These are phyloP conservation scores for Alviniconcha marisindica DNA, from an alignment of 1,140 invertebrate genomes.

Conservation along the genomic window DNA sequence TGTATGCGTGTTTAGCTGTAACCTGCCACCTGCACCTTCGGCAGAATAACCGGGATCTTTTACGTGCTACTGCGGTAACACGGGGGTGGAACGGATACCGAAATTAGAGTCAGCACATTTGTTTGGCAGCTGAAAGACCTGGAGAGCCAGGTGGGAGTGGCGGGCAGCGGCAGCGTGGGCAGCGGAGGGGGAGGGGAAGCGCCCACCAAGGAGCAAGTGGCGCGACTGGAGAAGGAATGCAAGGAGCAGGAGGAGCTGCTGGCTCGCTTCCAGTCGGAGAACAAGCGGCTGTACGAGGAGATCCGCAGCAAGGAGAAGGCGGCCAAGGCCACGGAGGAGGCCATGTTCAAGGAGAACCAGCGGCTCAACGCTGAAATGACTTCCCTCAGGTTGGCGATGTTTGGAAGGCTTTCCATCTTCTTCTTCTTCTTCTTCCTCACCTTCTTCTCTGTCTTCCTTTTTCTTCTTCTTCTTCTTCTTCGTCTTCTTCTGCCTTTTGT, in stretches of 20 bases:
- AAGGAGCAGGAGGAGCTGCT: slow-evolving; percentile 71
- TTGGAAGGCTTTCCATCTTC: no score
- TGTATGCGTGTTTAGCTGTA: no score
- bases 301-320: slow-evolving; percentile 63
- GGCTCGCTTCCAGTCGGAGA: slow-evolving; percentile 72
- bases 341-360: slow-evolving; percentile 74
- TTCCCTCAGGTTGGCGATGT: slow-evolving; percentile 68
- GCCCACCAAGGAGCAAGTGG: slow-evolving; percentile 5
- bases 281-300: slow-evolving; percentile 72
- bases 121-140: slow-evolving; percentile 40
- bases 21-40: no score
- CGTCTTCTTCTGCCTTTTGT: no score
- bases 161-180: background rate
- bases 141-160: slow-evolving; percentile 16
- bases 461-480: no score
- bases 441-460: no score
- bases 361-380: slow-evolving; percentile 64
- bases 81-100: no score
- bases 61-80: no score
- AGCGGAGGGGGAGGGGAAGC: background rate
- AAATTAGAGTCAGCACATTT: no score
- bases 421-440: no score
- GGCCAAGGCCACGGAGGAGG: slow-evolving; percentile 67
- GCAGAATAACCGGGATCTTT: no score
- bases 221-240: slow-evolving; percentile 63